A percentile compares a stretch with the other conserved stretches of the same genome.
These are phyloP conservation scores for Rapana venosa DNA, from an alignment of 2,888 invertebrate genomes.

Conservation along the genomic window DNA sequence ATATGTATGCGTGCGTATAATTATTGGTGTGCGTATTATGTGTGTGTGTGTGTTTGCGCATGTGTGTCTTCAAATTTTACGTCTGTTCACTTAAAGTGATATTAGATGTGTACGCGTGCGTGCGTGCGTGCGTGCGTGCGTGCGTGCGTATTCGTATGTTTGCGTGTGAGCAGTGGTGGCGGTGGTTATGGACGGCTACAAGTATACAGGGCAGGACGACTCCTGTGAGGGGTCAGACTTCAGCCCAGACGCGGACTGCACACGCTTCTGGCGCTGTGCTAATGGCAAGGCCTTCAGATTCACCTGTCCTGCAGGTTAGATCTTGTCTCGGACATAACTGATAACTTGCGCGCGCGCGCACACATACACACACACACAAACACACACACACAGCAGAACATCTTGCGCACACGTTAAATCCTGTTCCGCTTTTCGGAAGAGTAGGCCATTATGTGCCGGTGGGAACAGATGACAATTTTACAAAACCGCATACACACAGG, in stretches of 20 bases:
- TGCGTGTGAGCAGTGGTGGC: not conserved
- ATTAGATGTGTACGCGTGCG: not conserved
- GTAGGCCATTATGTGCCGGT: no score
- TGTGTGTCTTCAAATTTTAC: not conserved
- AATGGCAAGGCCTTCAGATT: slow-evolving; percentile 12
- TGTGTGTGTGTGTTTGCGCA: not conserved
- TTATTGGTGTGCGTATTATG: not conserved
- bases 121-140: not conserved
- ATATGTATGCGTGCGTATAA: not conserved
- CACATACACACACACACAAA: no score
- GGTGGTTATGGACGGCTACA: not conserved
- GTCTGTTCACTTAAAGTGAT: no score
- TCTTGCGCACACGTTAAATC: no score
- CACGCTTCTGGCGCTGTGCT: slow-evolving; percentile 27
- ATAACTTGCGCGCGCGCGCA: no score
- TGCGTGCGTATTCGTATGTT: not conserved
- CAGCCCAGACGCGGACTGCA: slow-evolving; percentile 27
- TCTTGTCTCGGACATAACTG: no score
- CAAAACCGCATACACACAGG: no score
- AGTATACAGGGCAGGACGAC: not conserved
- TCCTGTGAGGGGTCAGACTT: slow-evolving; percentile 11
- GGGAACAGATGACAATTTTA: no score
- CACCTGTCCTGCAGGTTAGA: slow-evolving; percentile 24
- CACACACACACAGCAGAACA: no score
- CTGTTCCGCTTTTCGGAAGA: no score